These are phyloP conservation scores for Lipophrys pholis DNA, from an alignment of 2,113 vertebrate species.

Conservation along the genomic window DNA sequence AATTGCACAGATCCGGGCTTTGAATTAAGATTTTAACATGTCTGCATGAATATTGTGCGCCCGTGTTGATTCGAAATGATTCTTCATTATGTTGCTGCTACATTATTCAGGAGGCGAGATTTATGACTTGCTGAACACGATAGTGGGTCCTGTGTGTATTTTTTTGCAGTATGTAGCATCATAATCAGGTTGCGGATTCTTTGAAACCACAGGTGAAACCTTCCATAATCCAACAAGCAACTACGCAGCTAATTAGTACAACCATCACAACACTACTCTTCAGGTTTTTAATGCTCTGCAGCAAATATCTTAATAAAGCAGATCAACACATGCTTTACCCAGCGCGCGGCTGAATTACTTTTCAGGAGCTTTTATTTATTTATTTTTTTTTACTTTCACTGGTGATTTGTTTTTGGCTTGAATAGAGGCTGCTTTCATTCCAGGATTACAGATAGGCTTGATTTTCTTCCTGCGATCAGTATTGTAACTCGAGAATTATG, in stretches of 20 bases:
- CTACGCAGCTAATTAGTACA: conserved; percentile 31
- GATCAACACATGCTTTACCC: conserved; percentile 29
- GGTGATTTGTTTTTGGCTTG: conserved; percentile 48
- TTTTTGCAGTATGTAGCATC: background rate
- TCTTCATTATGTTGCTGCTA: background rate
- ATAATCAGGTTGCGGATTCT: conserved; percentile 1
- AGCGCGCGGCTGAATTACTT: conserved; percentile 37
- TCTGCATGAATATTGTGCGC: background rate
- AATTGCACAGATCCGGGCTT: background rate
- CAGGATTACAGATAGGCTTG: conserved; percentile 62
- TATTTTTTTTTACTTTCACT: background rate
- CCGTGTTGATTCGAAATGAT: background rate
- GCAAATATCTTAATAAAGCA: conserved; percentile 15
- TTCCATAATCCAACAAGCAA: conserved; percentile 18
- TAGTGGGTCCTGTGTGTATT: no score
- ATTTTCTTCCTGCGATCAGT: conserved; percentile 60
- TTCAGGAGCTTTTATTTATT: conserved; percentile 47
- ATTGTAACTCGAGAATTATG: conserved; percentile 66
- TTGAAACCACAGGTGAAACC: conserved; percentile 24
- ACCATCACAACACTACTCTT: background rate
- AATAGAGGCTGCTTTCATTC: conserved; percentile 55
- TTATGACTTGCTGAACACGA: background rate
- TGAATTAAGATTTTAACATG: background rate
- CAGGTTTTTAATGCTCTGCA: conserved; percentile 21
- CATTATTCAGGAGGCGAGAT: background rate